phyloP scores from a whole-genome alignment of 2,113 vertebrate genomes.

The Amia ocellicauda region DNA sequence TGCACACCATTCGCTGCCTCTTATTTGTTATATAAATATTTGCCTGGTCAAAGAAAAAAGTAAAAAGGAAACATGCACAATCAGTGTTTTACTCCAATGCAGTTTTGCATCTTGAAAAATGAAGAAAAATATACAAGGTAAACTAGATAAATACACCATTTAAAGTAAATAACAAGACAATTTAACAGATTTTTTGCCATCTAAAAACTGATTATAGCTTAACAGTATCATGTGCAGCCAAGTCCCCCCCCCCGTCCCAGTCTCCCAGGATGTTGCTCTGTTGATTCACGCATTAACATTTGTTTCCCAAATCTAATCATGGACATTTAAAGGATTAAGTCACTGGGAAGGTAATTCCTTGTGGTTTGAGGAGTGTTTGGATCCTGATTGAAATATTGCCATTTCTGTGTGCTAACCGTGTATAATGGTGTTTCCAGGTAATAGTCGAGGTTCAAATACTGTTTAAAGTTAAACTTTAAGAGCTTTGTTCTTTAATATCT shows the following conservation, averaged over 20 bases:
- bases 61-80: too few relatives aligned
- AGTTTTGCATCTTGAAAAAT: too few relatives aligned
- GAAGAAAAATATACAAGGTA: too few relatives aligned
- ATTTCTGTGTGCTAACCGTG: slow-evolving; percentile 7
- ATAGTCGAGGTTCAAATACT: slow-evolving; percentile 11
- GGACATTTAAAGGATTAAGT: slow-evolving; percentile 12
- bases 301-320: neutral
- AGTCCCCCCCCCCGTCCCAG: neutral
- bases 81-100: too few relatives aligned
- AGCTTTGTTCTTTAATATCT: slow-evolving; percentile 31
- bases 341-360: slow-evolving; percentile 13
- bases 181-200: neutral
- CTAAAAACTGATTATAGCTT: neutral
- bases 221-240: neutral
- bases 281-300: slow-evolving; percentile 12
- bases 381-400: neutral
- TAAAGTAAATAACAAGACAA: too few relatives aligned
- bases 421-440: slow-evolving; percentile 23
- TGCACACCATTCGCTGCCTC: too few relatives aligned
- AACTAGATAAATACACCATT: too few relatives aligned
- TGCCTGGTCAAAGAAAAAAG: too few relatives aligned
- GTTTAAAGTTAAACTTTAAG: slow-evolving; percentile 14
- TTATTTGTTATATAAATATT: too few relatives aligned
- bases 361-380: neutral
- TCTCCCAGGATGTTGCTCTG: slow-evolving; percentile 7